A percentile compares a stretch with the other conserved stretches of the same genome.
phyloP scores from a whole-genome alignment of 2,797 vertebrate species.

The Trematomus bernacchii region DNA sequence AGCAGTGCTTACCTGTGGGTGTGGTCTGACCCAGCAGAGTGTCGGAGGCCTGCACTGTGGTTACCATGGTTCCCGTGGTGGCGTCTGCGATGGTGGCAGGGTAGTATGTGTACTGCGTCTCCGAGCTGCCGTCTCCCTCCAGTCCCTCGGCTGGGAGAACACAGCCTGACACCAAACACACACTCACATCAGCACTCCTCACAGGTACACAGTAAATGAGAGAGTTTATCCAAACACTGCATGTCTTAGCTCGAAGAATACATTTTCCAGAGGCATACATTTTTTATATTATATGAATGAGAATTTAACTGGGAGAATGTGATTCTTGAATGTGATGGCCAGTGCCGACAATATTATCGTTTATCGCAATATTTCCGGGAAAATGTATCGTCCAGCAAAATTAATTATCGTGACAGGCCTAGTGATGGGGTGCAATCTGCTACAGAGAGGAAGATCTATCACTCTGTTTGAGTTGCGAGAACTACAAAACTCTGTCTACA shows the following conservation, averaged over 20 bases:
- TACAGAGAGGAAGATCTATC: neutral
- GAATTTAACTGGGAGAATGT: neutral
- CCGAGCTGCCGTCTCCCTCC: slow-evolving; percentile 82
- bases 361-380: too few relatives aligned
- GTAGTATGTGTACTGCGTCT: slow-evolving; percentile 95
- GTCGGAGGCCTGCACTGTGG: slow-evolving; percentile 92
- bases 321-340: neutral
- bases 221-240: neutral
- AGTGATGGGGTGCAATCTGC: too few relatives aligned
- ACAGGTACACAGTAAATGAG: neutral
- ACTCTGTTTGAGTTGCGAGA: neutral
- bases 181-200: neutral
- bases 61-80: slow-evolving; percentile 87
- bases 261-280: neutral
- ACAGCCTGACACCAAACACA: slow-evolving; percentile 74
- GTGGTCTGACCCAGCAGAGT: slow-evolving; percentile 90
- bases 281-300: neutral
- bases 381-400: too few relatives aligned
- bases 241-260: neutral
- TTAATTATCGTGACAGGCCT: too few relatives aligned
- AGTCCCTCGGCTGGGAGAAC: slow-evolving; percentile 84
- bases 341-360: too few relatives aligned
- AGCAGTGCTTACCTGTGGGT: slow-evolving; percentile 81
- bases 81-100: slow-evolving; percentile 88
- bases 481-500: neutral